Evolutionary conservation across 1,140 invertebrate species (phyloP).

Genomic region (Pseudomyrmex gracilis): DNA sequence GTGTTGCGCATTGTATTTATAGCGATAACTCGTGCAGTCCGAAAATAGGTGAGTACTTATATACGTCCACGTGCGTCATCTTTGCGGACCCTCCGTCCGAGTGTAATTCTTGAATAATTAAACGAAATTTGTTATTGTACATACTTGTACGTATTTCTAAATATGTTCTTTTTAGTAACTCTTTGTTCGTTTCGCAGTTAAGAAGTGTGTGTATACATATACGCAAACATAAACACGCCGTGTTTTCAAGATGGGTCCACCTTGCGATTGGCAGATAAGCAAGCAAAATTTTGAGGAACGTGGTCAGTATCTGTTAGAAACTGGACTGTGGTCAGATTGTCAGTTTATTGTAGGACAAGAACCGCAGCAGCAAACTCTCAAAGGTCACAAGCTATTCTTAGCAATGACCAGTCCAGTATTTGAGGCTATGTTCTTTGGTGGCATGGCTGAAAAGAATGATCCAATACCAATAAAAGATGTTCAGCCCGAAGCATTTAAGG

Average conservation of each 20-base stretch:
- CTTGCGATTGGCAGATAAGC: constrained; percentile 90
- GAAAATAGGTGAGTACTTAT: constrained; percentile 66
- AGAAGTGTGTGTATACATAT: not conserved
- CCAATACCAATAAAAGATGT: constrained; percentile 93
- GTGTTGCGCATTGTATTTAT: constrained; percentile 64
- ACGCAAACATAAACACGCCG: not conserved
- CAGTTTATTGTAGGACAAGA: constrained; percentile 92
- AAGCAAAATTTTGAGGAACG: constrained; percentile 89
- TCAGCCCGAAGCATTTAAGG: constrained; percentile 93
- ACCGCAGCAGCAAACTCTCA: constrained; percentile 89
- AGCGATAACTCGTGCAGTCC: constrained; percentile 36
- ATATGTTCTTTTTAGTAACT: not conserved
- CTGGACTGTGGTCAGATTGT: constrained; percentile 92
- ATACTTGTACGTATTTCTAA: too few species aligned
- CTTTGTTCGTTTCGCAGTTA: not conserved
- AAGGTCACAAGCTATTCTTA: constrained; percentile 92
- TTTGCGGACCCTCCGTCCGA: not conserved
- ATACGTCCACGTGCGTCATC: not conserved
- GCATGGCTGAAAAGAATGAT: constrained; percentile 89
- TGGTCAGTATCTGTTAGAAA: constrained; percentile 89
- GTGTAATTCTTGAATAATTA: too few species aligned
- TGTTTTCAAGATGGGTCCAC: constrained; percentile 75
- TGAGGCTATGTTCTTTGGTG: constrained; percentile 93
- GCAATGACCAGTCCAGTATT: constrained; percentile 94
- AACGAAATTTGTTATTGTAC: too few species aligned